Conservation (phyloP, 37 sponge, comb jelly and placozoan species). For the Chondrilla cf. caribensis region DNA sequence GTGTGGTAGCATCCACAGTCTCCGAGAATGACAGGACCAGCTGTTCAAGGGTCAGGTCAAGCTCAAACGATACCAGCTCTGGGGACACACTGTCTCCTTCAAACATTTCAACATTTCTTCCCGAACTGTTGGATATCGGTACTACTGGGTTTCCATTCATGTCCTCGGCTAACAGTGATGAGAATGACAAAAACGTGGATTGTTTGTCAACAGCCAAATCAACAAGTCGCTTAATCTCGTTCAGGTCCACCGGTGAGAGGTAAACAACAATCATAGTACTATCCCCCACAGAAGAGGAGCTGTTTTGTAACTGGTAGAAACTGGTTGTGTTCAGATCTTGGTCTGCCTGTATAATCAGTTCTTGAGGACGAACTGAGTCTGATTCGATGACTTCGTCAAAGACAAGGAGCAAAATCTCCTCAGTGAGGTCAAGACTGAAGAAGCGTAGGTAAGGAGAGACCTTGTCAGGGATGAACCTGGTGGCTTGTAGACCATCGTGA, state of each 20-base stretch:
- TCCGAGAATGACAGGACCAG: slow-evolving; percentile 77
- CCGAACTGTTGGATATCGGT: slow-evolving; percentile 27
- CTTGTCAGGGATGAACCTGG: slow-evolving; percentile 50
- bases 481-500: slow-evolving; percentile 53
- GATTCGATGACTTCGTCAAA: slow-evolving; percentile 85
- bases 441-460: slow-evolving; percentile 59
- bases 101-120: background rate
- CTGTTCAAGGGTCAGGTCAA: slow-evolving; percentile 68
- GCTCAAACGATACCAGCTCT: slow-evolving; percentile 49
- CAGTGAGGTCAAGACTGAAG: slow-evolving; percentile 66
- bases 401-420: slow-evolving; percentile 45
- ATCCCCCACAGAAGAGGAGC: slow-evolving; percentile 33
- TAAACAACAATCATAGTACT: slow-evolving; percentile 60
- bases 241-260: slow-evolving; percentile 48
- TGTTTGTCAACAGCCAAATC: slow-evolving; percentile 32
- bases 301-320: slow-evolving; percentile 38
- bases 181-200: slow-evolving; percentile 59
- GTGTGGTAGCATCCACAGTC: slow-evolving; percentile 74
- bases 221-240: slow-evolving; percentile 54
- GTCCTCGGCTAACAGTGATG: slow-evolving; percentile 3
- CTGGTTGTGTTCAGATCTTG: background rate
- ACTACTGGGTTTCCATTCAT: slow-evolving; percentile 70
- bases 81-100: slow-evolving; percentile 53
- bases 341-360: slow-evolving; percentile 41
- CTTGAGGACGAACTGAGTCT: slow-evolving; percentile 50